Evolutionary conservation across 2,888 invertebrate species (phyloP).

Genomic region (Lordiphosa fenestrarum): DNA sequence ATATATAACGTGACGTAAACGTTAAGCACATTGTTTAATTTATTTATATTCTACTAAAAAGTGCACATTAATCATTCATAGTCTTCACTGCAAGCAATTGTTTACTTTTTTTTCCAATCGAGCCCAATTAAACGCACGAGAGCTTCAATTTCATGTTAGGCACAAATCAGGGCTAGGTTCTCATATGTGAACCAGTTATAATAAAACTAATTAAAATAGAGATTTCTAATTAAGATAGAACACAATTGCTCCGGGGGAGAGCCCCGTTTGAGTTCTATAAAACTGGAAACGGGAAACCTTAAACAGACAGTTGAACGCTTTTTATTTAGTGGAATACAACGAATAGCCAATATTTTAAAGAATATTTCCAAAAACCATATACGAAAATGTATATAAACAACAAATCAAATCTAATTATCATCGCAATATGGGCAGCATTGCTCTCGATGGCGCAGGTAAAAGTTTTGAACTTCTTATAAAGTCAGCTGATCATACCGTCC

Average conservation of each 20-base stretch:
- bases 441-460: no score
- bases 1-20: no score
- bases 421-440: no score
- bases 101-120: constrained; percentile 1
- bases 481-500: background rate
- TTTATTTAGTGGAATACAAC: no score
- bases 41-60: constrained; percentile 3
- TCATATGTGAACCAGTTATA: background rate
- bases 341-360: no score
- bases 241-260: background rate
- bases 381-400: no score
- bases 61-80: constrained; percentile 1
- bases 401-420: no score
- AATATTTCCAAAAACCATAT: no score
- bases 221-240: background rate
- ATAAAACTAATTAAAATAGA: constrained; percentile 4
- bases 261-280: no score
- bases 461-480: background rate
- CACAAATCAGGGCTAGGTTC: background rate
- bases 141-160: constrained; percentile 1
- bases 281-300: no score
- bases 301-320: no score
- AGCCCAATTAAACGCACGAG: constrained; percentile 26
- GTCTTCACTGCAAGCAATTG: constrained; percentile 16
- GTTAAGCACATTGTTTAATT: background rate